A percentile compares a stretch with the other conserved stretches of the same genome.
Conservation (phyloP, 2,113 vertebrate genomes). For the Pristiophorus japonicus region DNA sequence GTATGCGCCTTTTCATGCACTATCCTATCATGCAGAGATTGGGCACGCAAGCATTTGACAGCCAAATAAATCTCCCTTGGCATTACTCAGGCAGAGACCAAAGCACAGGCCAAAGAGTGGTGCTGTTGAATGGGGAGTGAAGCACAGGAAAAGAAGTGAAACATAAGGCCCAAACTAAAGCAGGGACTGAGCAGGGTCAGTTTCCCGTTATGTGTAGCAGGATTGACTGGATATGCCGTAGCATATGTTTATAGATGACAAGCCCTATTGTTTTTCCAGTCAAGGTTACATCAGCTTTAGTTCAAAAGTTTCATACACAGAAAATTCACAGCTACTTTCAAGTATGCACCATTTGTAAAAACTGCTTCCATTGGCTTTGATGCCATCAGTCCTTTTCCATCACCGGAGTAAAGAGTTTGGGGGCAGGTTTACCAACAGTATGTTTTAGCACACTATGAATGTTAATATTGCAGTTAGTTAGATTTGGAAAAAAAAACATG, state of each 20-base stretch:
- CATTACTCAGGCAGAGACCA: not conserved
- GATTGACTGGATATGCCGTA: not conserved
- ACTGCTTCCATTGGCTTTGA: not conserved
- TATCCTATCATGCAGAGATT: not conserved
- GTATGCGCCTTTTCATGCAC: too few species aligned
- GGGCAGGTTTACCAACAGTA: too few species aligned
- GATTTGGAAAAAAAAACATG: not conserved
- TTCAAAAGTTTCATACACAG: not conserved
- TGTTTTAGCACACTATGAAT: too few species aligned
- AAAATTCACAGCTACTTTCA: not conserved
- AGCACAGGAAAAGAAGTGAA: not conserved
- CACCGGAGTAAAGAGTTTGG: not conserved
- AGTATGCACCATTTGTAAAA: not conserved
- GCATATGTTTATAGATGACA: not conserved
- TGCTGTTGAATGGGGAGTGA: not conserved
- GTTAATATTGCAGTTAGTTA: not conserved
- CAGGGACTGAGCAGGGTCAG: not conserved
- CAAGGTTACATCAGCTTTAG: not conserved
- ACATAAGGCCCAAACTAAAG: not conserved
- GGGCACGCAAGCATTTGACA: not conserved
- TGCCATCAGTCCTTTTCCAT: not conserved
- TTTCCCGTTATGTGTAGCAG: not conserved
- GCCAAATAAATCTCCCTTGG: not conserved
- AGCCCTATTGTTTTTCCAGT: not conserved
- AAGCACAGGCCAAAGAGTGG: not conserved